Percentiles rank a stretch among this genome's conserved stretches.
Evolutionary conservation across 1,140 invertebrate species (phyloP).

Genomic region (Ladona fulva): DNA sequence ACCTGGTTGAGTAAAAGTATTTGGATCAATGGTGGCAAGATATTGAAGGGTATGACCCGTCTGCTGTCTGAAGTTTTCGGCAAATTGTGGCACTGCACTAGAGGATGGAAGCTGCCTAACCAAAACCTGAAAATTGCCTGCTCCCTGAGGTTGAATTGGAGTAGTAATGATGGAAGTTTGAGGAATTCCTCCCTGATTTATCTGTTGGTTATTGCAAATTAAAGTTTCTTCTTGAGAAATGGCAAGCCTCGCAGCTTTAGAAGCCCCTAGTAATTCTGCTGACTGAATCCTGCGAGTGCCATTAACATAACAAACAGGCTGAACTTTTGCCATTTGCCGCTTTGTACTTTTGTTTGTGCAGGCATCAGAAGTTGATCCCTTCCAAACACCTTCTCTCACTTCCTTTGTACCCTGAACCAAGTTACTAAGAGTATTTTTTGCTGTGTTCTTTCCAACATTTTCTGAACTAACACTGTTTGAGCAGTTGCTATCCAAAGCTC

Average conservation of each 20-base stretch:
- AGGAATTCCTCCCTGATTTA: not conserved
- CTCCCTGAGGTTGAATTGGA: not conserved
- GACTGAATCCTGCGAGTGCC: not conserved
- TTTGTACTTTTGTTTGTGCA: not conserved
- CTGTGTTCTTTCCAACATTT: not conserved
- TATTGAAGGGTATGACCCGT: constrained; percentile 59
- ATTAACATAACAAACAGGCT: not conserved
- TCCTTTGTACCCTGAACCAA: not conserved
- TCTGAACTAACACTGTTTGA: not conserved
- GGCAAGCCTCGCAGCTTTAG: not conserved
- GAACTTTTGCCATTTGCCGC: not conserved
- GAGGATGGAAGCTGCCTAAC: constrained; percentile 54
- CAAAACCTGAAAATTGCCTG: constrained; percentile 26
- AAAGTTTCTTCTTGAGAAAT: not conserved
- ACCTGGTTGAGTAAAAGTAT: not conserved
- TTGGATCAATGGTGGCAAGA: constrained; percentile 47
- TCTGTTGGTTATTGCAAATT: not conserved
- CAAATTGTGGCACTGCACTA: constrained; percentile 55
- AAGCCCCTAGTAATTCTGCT: not conserved
- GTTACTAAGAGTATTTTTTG: not conserved
- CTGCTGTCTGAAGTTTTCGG: constrained; percentile 55
- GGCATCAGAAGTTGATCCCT: not conserved
- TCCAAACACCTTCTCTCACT: not conserved
- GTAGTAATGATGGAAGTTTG: not conserved
- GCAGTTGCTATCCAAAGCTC: not conserved